Evolutionary conservation across 2,113 vertebrate species (phyloP), one percentile per base, ranked within the genome.

Genomic region (Archocentrus centrarchus): DNA sequence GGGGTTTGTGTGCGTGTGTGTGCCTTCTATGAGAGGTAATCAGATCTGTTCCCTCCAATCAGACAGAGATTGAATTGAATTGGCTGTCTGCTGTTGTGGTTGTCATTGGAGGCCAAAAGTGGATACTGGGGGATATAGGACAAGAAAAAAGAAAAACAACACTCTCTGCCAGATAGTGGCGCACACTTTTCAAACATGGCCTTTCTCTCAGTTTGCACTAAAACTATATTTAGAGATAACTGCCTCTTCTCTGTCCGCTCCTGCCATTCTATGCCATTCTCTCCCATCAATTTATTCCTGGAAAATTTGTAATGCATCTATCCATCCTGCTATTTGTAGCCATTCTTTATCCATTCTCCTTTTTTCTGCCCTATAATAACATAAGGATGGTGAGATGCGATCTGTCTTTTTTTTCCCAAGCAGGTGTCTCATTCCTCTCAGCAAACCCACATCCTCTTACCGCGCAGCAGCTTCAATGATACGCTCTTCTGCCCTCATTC

Each of bases 21-120:
- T 53, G 73, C 27, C 15, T 81, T 90, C 81, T 77, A 60, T 85
- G 89, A 91, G 85, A 84, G 84, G 90, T 90, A 92, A 93, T 93
- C 93, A 88, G 91, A 93, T 94, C 82, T 85, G 91, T 89, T 93
- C 83, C 89, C 80, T 91, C 86, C 91, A 93, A 93, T 95, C 91
- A 94, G 91, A 91, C 86, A 85, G 86, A 90, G 92, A 90, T 91
- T 89, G 84, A 93, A 90, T 86, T 92, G 90, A 93, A 89, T 84
- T 89, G 92, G 77, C 79, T 64, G 82, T 89, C 57, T 88, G 87
- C 60, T 86, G 86, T 77, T 89, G 76, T 57, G 79, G 63, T 88
- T 85, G 85, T 87, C 83, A 79, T 73, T 63, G 77, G 63, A 86
- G 73, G 86, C 79, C 90, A 81, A 47, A 55, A 53, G 80, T 81